Base-by-base conservation (phyloP, 2,113 vertebrate species). In the Notiomystis cincta region DNA sequence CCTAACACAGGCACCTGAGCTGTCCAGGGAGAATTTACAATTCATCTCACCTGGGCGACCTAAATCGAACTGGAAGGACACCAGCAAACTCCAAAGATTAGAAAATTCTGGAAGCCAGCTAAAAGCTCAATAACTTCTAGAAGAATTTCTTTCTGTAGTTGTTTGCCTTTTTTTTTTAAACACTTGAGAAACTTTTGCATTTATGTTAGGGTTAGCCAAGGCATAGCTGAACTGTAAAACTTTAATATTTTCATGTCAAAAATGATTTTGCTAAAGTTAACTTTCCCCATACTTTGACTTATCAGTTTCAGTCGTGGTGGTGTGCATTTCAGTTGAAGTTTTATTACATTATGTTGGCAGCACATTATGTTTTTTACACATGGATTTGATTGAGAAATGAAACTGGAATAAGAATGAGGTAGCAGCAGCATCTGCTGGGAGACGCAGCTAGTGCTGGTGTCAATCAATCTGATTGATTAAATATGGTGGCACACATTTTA, bases 371-470 rank as follows among this genome's bases (percentile, higher is more conserved):
- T 97, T 98, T 97, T 98, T 98, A 98, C 98, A 98, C 97, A 98
- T 98, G 98, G 97, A 98, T 98, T 98, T 98, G 97, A 98, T 98
- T 98, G 98, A 98, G 98, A 98, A 98, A 98, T 98, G 98, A 97
- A 98, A 95, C 97, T 97, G 95, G 98, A 98, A 98, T 98, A 97
- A 98, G 98, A 98, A 98, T 98, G 97, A 98, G 93, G 95, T 90
- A 97, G 97, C 90, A 96, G 96, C 96, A 97, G 96, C 96, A 97
- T 98, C 97, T 97, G 97, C 96, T 92, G 95, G 88, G 96, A 98
- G 96, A 97, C 0, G n/a, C 95, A 95, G 91, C 97, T 93, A 97
- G 98, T 96, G 97, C 97, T 94, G 91, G 94, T 98, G 98, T 98
- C 98, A 98, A 77, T 98, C 98, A 98, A 93, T 85, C 96, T 98